These are phyloP conservation scores for Hirtodrosophila duncani DNA, from an alignment of 2,888 invertebrate species.

Conservation along the genomic window DNA sequence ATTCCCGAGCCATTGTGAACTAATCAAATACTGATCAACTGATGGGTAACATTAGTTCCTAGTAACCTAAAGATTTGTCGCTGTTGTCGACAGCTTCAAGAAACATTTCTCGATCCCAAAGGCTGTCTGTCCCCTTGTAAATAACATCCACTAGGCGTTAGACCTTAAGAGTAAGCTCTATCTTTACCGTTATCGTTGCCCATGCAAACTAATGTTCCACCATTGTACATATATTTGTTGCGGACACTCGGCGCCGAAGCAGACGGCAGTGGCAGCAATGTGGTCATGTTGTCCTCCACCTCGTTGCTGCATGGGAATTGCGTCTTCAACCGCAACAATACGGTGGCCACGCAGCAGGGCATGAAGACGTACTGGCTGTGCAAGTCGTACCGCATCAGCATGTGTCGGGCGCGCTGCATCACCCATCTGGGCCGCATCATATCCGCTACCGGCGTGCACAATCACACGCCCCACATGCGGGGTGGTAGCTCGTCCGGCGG, in stretches of 20 bases:
- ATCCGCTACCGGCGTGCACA: constrained; percentile 78
- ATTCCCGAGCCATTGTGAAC: too few species aligned
- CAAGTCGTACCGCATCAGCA: constrained; percentile 78
- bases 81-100: too few species aligned
- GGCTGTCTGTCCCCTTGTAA: constrained; percentile 44
- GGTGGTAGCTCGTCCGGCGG: constrained; percentile 21
- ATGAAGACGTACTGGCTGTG: constrained; percentile 79
- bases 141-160: constrained; percentile 49
- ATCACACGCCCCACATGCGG: constrained; percentile 78
- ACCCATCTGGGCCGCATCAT: constrained; percentile 78
- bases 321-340: constrained; percentile 79
- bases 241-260: constrained; percentile 26
- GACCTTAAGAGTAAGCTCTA: constrained; percentile 16
- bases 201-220: constrained; percentile 62
- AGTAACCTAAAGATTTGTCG: too few species aligned
- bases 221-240: constrained; percentile 66
- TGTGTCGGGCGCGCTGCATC: constrained; percentile 78
- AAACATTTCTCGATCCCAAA: neutral
- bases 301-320: constrained; percentile 78
- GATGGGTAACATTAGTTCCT: too few species aligned
- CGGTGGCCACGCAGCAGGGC: constrained; percentile 79
- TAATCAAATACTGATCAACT: too few species aligned
- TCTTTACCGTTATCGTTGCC: constrained; percentile 30
- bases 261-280: constrained; percentile 78
- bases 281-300: constrained; percentile 78